A percentile compares a stretch with the other conserved stretches of the same genome.
These are phyloP conservation scores for Esox lucius DNA, from an alignment of 2,797 vertebrate genomes.

Conservation along the genomic window DNA sequence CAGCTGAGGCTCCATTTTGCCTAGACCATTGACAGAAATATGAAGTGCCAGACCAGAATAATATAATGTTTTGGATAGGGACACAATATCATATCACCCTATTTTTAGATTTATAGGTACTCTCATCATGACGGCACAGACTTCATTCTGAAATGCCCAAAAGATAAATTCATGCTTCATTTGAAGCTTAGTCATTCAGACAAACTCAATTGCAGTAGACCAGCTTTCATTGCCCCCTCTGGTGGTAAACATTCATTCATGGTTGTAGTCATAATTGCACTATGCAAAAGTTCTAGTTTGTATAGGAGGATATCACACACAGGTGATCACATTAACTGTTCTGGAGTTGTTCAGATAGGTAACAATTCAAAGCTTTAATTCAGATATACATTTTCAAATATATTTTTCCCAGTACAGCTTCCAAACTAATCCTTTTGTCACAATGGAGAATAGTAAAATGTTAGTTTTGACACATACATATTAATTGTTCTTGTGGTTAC, in stretches of 20 bases:
- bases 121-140: background rate
- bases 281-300: background rate
- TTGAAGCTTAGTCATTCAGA: background rate
- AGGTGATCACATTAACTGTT: background rate
- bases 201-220: background rate
- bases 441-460: too few species aligned
- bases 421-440: too few species aligned
- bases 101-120: background rate
- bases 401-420: too few species aligned
- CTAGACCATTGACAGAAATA: slow-evolving; percentile 46
- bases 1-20: slow-evolving; percentile 48
- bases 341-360: background rate
- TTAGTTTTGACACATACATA: too few species aligned
- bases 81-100: background rate
- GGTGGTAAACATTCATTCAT: slow-evolving; percentile 15
- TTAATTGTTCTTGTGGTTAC: too few species aligned
- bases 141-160: background rate
- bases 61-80: background rate
- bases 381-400: background rate
- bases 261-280: background rate
- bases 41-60: background rate
- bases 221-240: slow-evolving; percentile 7
- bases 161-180: background rate
- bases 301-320: background rate
- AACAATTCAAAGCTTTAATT: background rate